Evolutionary conservation across 2,797 vertebrate genomes (phyloP).

Genomic region (Brotula barbata): DNA sequence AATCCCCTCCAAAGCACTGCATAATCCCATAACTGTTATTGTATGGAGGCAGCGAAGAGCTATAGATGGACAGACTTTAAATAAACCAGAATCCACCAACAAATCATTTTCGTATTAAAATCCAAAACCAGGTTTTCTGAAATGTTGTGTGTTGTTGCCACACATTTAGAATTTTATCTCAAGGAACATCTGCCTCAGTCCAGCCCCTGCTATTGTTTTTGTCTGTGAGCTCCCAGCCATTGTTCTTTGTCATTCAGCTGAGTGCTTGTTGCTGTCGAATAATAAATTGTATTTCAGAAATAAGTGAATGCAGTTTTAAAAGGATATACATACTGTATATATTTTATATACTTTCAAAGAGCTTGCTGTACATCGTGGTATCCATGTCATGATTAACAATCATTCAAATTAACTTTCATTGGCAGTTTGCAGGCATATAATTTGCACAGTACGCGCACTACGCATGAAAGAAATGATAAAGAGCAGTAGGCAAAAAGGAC

Average conservation of each 20-base stretch:
- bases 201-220: slow-evolving; percentile 16
- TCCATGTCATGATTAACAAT: no score
- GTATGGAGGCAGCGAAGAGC: slow-evolving; percentile 55
- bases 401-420: no score
- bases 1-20: slow-evolving; percentile 75
- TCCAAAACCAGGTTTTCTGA: slow-evolving; percentile 2
- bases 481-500: no score
- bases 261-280: slow-evolving; percentile 2
- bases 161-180: not conserved
- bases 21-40: slow-evolving; percentile 75
- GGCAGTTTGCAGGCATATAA: no score
- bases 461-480: no score
- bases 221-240: slow-evolving; percentile 26
- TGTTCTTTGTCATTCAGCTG: slow-evolving; percentile 37
- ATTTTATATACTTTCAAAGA: no score
- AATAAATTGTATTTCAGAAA: no score
- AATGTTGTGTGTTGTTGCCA: not conserved
- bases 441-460: no score
- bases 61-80: slow-evolving; percentile 51
- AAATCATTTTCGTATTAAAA: not conserved
- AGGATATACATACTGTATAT: no score
- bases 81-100: slow-evolving; percentile 29
- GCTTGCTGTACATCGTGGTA: no score
- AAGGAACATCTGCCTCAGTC: slow-evolving; percentile 22
- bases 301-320: no score